Conservation (phyloP, 2,113 vertebrate genomes). For the Calidris pygmaea region DNA sequence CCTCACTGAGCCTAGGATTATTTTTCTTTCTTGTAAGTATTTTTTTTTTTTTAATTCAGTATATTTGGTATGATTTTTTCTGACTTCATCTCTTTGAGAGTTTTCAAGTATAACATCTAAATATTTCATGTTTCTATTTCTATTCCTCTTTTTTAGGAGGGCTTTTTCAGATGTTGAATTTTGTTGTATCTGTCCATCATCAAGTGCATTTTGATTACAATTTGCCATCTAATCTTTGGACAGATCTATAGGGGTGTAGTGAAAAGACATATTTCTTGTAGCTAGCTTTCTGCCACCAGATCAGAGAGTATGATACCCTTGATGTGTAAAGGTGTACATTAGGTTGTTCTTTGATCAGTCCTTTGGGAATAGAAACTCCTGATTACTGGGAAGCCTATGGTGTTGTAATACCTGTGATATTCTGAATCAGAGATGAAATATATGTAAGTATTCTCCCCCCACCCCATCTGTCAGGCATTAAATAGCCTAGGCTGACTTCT, state of each 20-base stretch:
- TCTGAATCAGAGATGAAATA: background rate
- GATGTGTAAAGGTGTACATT: background rate
- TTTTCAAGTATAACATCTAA: background rate
- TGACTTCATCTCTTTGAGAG: background rate
- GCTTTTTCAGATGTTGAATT: background rate
- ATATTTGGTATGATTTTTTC: background rate
- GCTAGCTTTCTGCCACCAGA: background rate
- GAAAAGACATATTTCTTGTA: background rate
- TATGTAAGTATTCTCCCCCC: background rate
- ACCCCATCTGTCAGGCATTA: background rate
- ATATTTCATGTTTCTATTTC: background rate
- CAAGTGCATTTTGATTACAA: background rate
- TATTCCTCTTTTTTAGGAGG: background rate
- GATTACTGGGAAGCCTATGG: background rate
- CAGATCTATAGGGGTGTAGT: background rate
- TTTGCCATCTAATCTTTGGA: background rate
- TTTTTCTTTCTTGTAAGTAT: background rate
- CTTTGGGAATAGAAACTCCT: background rate
- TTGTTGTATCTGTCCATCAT: background rate
- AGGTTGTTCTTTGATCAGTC: background rate
- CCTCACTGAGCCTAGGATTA: background rate
- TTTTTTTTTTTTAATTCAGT: background rate
- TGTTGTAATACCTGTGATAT: background rate
- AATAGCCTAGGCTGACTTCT: background rate
- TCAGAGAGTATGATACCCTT: background rate